Evolutionary conservation across 2,888 invertebrate species (phyloP), one percentile per base, ranked within the genome.

Genomic region (Carpatolechia fugitivella): DNA sequence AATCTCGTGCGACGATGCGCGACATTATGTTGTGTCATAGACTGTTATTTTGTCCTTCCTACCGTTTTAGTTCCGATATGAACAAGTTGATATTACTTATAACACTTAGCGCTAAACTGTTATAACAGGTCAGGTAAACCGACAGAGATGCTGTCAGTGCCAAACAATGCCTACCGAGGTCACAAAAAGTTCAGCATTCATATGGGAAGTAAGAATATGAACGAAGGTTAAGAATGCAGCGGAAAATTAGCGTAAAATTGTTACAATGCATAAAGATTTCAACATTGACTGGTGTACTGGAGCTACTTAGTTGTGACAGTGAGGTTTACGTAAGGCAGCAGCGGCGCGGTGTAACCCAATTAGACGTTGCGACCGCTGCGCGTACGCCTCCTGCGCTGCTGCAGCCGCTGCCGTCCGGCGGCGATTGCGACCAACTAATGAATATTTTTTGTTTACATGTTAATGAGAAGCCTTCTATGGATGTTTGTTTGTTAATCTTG

Each of bases 321-420:
- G 71, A 67, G 67, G 66, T 82, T 88, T 88, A 85, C 85, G 86
- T 85, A 89, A 88, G 78, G 67, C 70, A 66, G 68, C 38, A 67
- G 74, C 76, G 72, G 74, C 65, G 74, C 76, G 72, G 74, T 65
- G 72, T 79, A 81, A 84, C 82, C 80, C 70, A 85, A 85, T 85
- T 85, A 80, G 65, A 64, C 64, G 69, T 76, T 79, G 73, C 74
- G 57, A 62, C 61, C 64, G 62, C 57, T 62, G 54, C 64, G 61
- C 59, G 56, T 58, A 64, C 61, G 58, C 52, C 54, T 60, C 35
- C 54, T 24, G 56, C 53, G 50, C 51, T 36, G 16, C 41, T 41
- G 47, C 51, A 44, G 47, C 50, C 46, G 36, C 48, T 38, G 48
- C 31, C 44, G 54, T 51, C 50, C 53, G 41, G 11, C 53, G 41